A percentile compares a stretch with the other conserved stretches of the same genome.
phyloP scores from a whole-genome alignment of 2,888 invertebrate species.

The Steinernema scapterisci region DNA sequence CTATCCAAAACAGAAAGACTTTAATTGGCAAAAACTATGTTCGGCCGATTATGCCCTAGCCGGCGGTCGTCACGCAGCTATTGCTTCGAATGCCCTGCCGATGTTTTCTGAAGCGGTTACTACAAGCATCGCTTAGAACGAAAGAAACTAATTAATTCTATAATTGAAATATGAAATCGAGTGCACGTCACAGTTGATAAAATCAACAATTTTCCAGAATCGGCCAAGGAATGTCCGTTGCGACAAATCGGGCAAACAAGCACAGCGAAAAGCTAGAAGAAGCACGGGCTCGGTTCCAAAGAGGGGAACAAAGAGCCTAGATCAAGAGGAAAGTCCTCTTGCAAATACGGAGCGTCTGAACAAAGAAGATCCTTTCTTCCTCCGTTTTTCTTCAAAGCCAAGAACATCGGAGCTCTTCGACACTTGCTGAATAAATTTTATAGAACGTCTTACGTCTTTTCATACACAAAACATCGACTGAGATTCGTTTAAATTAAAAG shows the following conservation, averaged over 20 bases:
- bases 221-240: no score
- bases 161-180: slow-evolving; percentile 31
- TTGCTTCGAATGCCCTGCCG: not conserved
- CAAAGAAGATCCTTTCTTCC: not conserved
- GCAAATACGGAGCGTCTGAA: not conserved
- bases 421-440: not conserved
- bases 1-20: slow-evolving; percentile 20
- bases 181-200: slow-evolving; percentile 31
- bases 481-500: not conserved
- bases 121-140: slow-evolving; percentile 20
- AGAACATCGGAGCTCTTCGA: not conserved
- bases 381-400: not conserved
- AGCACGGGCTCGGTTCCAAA: not conserved
- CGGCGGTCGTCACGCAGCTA: slow-evolving; percentile 2
- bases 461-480: not conserved
- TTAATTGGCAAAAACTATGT: not conserved
- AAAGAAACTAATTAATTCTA: slow-evolving; percentile 28
- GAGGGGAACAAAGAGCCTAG: slow-evolving; percentile 11
- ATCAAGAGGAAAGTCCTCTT: slow-evolving; percentile 13
- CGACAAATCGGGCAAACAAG: slow-evolving; percentile 13
- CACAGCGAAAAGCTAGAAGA: not conserved
- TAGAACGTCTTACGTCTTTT: not conserved
- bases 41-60: not conserved
- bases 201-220: slow-evolving; percentile 30
- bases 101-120: slow-evolving; percentile 18